Base-by-base conservation (phyloP, 2,888 invertebrate genomes). In the Cacoxenus indagator region DNA sequence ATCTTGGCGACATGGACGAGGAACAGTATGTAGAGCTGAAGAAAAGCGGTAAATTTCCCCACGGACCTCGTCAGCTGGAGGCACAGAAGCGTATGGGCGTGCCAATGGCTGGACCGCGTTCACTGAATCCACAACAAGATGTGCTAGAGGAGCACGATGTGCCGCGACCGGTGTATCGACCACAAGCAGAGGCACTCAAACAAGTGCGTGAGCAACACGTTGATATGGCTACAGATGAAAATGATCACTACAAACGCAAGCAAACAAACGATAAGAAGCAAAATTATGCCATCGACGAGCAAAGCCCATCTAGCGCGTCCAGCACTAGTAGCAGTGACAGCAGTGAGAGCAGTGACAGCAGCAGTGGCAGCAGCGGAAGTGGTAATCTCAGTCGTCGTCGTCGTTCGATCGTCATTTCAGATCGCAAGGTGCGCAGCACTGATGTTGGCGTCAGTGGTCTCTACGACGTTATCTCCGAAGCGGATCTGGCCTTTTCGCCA, bases 381-480 rank as follows among this genome's bases (percentile, higher is more conserved):
- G 24, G 4, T 26, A 26, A 1, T n/a, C 67, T 68, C 0, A 75
- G 75, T 4, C 91, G 91, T 69, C 90, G 94, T 29, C 90, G 92
- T 62, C 91, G 95, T 4, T 91, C 92, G 1, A 89, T 93, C 69
- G 90, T 91, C 3, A 90, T 93, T 14, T 90, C 92, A 4, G 93
- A 93, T 83, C 90, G 95, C 14, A 94, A 94, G 83, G 93, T 91
- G 1, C 91, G 95, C 65, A 95, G 94, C 73, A 94, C 95, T 1
- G 96, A 96, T 84, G 95, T 96, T 1, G 96, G 96, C 5, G 96
- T 97, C 1, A 95, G 95, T 74, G 95, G 96, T 0, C 91, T 96
- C 24, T 96, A 96, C 87, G 95, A 96, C 76, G 95, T 97, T 59
- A 95, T 97, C 68, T 96, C 96, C 3, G 95, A 96, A 87, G 95